Base-by-base conservation (phyloP, 2,888 invertebrate genomes). In the Luperina testacea region DNA sequence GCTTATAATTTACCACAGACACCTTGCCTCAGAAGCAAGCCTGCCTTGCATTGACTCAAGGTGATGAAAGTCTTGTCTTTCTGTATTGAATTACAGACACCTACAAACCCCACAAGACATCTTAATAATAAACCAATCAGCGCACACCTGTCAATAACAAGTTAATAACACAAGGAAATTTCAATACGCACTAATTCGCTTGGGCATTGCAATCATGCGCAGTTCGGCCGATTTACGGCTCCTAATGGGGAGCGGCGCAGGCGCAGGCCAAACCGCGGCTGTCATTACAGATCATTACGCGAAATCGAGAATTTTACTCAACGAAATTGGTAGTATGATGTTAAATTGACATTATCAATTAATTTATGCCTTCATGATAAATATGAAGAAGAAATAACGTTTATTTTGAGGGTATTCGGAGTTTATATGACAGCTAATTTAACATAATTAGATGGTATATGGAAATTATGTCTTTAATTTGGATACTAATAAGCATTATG, bases 231-330 rank as follows among this genome's bases (percentile, higher is more conserved):
- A 82, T 88, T 89, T 88, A 87, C 81, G 65, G 82, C 78, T 72
- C 17, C 80, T 89, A 89, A 89, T 88, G 68, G 85, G 63, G 63
- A 72, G 65, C 80, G 59, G 83, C 82, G 84, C 83, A 45, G 11
- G 72, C 85, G 78, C 82, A 75, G 42, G 15, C 57, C 67, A 48
- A 75, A 78, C 78, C 68, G 59, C 78, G 77, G 72, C 86, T 87
- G 82, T 88, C 86, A 87, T 87, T 88, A 88, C 71, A 11, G 68
- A 79, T 79, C 79, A 87, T 87, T 87, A 87, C 77, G n/a, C 42
- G 59, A 77, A 79, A 80, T 75, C 42, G 32, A 51, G 77, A 84
- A 81, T 81, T 84, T 84, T 75, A 87, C 77, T 83, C 65, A 51
- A 61, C 71, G 7, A 76, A 85, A 86, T 83, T 85, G 75, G 69